phyloP scores from a whole-genome alignment of 2,888 invertebrate species.

The Lepidocyrtinus sp. region DNA sequence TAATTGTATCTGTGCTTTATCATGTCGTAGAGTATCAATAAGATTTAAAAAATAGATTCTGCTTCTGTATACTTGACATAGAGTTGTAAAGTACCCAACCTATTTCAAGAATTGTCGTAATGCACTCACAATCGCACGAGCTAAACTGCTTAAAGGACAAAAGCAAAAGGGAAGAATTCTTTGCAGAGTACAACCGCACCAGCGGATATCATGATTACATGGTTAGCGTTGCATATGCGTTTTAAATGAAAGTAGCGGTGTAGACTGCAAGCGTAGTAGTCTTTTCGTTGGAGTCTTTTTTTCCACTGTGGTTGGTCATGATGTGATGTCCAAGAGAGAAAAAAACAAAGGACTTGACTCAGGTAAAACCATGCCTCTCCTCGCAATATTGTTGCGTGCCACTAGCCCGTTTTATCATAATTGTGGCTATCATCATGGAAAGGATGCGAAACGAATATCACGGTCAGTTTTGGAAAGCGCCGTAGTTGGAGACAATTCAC shows the following conservation, averaged over 20 bases:
- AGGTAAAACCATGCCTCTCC: conserved; percentile 48
- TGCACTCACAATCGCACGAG: no score
- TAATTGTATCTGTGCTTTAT: no score
- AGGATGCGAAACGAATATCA: conserved; percentile 40
- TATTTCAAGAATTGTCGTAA: background rate
- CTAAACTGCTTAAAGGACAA: no score
- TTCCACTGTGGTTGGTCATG: background rate
- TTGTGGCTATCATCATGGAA: conserved; percentile 36
- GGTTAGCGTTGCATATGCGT: background rate
- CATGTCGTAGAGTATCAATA: no score
- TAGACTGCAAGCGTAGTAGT: conserved; percentile 14
- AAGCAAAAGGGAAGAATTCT: no score
- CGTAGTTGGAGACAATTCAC: conserved; percentile 38
- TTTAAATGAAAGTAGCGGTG: conserved; percentile 52
- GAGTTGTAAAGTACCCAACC: background rate
- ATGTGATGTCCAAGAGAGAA: conserved; percentile 1
- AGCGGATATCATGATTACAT: background rate
- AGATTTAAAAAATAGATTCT: no score
- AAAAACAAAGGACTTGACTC: conserved; percentile 42
- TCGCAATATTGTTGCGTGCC: conserved; percentile 35
- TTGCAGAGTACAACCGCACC: no score
- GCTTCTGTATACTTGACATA: no score
- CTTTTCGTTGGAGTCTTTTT: conserved; percentile 38
- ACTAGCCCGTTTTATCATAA: conserved; percentile 28
- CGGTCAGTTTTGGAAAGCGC: conserved; percentile 48